These are phyloP conservation scores for Anolis carolinensis DNA, from an alignment of 2,113 vertebrate species.

Conservation along the genomic window DNA sequence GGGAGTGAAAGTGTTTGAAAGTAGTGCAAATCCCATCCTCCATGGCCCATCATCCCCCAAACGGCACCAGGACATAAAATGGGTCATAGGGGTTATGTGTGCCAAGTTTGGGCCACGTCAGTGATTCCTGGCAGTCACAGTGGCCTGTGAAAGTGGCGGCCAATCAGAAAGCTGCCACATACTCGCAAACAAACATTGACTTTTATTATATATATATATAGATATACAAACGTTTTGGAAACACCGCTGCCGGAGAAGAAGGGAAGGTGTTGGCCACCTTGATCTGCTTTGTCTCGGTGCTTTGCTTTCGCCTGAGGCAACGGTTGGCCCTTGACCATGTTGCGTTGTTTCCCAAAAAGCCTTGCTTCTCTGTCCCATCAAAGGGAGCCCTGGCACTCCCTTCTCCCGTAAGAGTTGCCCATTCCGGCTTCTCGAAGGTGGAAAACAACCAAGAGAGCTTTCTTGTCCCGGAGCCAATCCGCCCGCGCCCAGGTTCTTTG, in stretches of 20 bases:
- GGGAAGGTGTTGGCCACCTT: neutral
- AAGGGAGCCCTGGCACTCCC: neutral
- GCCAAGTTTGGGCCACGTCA: too few relatives aligned
- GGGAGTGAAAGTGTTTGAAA: too few relatives aligned
- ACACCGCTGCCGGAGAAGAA: neutral
- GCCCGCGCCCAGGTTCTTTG: slow-evolving; percentile 14
- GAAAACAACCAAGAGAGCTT: neutral
- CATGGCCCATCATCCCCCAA: too few relatives aligned
- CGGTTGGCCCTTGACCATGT: slow-evolving; percentile 30
- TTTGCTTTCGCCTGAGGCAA: neutral
- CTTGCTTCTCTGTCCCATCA: slow-evolving; percentile 37
- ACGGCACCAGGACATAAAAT: too few relatives aligned
- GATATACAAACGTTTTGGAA: neutral
- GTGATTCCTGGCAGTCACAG: too few relatives aligned
- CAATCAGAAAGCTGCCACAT: too few relatives aligned
- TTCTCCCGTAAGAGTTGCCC: slow-evolving; percentile 25
- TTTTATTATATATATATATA: too few relatives aligned
- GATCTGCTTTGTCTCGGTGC: too few relatives aligned
- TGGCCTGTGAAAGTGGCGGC: too few relatives aligned
- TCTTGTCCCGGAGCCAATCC: slow-evolving; percentile 32
- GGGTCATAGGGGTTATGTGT: too few relatives aligned
- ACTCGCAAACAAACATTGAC: too few relatives aligned
- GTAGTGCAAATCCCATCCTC: too few relatives aligned
- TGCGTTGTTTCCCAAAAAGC: slow-evolving; percentile 13
- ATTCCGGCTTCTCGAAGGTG: slow-evolving; percentile 28